phyloP scores from a whole-genome alignment of 2,888 invertebrate species.

The Stenurella melanura region DNA sequence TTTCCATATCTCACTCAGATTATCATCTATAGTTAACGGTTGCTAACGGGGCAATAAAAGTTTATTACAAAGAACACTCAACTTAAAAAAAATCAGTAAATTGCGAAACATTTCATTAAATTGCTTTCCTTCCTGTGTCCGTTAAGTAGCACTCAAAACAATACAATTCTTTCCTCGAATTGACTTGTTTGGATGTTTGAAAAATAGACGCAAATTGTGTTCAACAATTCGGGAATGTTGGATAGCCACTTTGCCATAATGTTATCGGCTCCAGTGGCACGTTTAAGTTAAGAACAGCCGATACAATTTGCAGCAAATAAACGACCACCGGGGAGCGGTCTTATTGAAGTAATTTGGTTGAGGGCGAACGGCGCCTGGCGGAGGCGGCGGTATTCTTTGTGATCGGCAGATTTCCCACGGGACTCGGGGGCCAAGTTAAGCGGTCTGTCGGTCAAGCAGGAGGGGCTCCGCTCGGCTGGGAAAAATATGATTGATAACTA shows the following conservation, averaged over 20 bases:
- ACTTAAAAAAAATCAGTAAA: constrained; percentile 25
- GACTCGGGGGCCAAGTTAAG: background rate
- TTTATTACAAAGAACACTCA: constrained; percentile 15
- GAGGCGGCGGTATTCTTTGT: constrained; percentile 34
- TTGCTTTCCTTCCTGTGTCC: constrained; percentile 5
- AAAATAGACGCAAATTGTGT: constrained; percentile 45
- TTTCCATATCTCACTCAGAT: background rate
- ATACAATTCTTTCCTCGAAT: constrained; percentile 3
- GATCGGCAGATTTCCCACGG: constrained; percentile 37
- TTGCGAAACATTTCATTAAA: constrained; percentile 22
- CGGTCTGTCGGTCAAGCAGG: constrained; percentile 26
- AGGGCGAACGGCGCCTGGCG: constrained; percentile 49
- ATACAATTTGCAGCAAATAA: constrained; percentile 71
- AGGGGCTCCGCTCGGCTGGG: background rate
- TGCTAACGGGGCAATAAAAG: background rate
- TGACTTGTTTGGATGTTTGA: constrained; percentile 25
- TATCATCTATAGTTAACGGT: background rate
- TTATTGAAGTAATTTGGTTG: constrained; percentile 68
- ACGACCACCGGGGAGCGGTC: constrained; percentile 65
- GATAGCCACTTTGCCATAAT: constrained; percentile 55
- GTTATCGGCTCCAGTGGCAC: constrained; percentile 38
- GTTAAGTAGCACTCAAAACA: constrained; percentile 27
- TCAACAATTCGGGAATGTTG: constrained; percentile 56
- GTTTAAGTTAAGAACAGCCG: constrained; percentile 51
- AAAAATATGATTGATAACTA: constrained; percentile 18